Base-by-base conservation (phyloP, 2,113 vertebrate species). In the Rana temporaria region DNA sequence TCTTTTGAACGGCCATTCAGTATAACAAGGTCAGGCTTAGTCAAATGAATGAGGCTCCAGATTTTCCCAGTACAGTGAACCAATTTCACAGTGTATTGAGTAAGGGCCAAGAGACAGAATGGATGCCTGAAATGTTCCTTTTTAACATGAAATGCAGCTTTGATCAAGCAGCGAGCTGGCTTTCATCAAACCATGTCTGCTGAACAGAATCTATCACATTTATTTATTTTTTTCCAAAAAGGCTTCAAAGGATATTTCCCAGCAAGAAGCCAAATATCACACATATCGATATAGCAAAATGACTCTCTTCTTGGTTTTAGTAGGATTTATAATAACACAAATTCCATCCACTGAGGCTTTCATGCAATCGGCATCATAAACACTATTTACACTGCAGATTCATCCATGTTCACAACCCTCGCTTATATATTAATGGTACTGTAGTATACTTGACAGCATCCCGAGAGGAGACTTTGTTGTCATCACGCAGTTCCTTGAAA, bases 61-160 rank as follows among this genome's bases (percentile, higher is more conserved):
- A 73, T 73, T 57, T 81, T 68, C 68, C n/a, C 34, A 22, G 15
- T 73, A 71, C 38, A 63, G 59, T 30, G 42, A 30, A 73, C 24
- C 57, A 55, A 81, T 73, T 72, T 81, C 69, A 81, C 79, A 81
- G 48, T 26, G 73, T 56, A 64, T 30, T 78, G 68, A 81, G 69
- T 73, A 22, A 69, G 64, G 79, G 79, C 79, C 63, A 73, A 34
- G 59, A 81, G 59, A 65, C 24, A 53, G 69, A 68, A 63, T 14
- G 57, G 57, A 71, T 60, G 56, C 56, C 69, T 55, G 59, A 73
- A 73, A 73, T 72, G 59, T 73, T 64, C 24, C 60, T 73, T 81
- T 68, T 73, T 73, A 81, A 81, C 69, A 81, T 73, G 59, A 81
- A 81, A 81, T 73, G 69, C 56, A 73, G 68, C 79, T 81, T 82